A percentile compares a stretch with the other conserved stretches of the same genome.
Evolutionary conservation across 2,888 invertebrate genomes (phyloP).

Genomic region (Nomada hirtipes): DNA sequence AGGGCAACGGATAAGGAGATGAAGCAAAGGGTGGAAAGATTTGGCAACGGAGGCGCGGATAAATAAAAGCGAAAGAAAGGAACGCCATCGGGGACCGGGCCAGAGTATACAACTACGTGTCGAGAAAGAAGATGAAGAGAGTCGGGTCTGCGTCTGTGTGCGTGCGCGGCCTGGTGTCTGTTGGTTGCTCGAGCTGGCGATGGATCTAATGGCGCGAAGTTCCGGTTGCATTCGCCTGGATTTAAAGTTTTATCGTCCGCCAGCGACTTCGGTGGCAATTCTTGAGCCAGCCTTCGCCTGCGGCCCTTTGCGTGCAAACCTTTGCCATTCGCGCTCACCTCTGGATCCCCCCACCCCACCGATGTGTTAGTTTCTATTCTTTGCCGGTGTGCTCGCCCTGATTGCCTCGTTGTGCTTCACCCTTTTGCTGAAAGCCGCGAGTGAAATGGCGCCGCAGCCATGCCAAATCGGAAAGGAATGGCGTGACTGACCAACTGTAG

Average conservation of each 20-base stretch:
- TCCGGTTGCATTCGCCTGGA: slow-evolving; percentile 67
- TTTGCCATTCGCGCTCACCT: slow-evolving; percentile 14
- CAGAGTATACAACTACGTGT: slow-evolving; percentile 37
- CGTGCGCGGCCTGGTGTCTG: slow-evolving; percentile 56
- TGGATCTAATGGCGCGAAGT: slow-evolving; percentile 79
- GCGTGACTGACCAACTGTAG: slow-evolving; percentile 13
- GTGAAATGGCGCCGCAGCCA: neutral
- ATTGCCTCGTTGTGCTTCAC: slow-evolving; percentile 30
- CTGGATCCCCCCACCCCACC: slow-evolving; percentile 3
- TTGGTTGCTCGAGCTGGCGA: slow-evolving; percentile 71
- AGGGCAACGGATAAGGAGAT: slow-evolving; percentile 15
- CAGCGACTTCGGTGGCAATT: slow-evolving; percentile 72
- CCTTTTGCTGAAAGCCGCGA: slow-evolving; percentile 4
- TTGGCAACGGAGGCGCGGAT: slow-evolving; percentile 51
- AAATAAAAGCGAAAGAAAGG: slow-evolving; percentile 53
- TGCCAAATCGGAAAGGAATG: slow-evolving; percentile 9
- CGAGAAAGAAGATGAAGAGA: slow-evolving; percentile 51
- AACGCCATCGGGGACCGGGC: slow-evolving; percentile 12
- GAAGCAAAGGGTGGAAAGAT: slow-evolving; percentile 32
- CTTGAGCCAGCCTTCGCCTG: slow-evolving; percentile 67
- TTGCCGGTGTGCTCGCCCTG: slow-evolving; percentile 33
- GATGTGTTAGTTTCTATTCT: slow-evolving; percentile 12
- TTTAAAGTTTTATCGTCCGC: slow-evolving; percentile 75
- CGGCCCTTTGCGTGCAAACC: slow-evolving; percentile 59
- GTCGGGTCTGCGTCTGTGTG: slow-evolving; percentile 4